Base-by-base conservation (phyloP, 1,140 invertebrate species). In the Battus philenor region DNA sequence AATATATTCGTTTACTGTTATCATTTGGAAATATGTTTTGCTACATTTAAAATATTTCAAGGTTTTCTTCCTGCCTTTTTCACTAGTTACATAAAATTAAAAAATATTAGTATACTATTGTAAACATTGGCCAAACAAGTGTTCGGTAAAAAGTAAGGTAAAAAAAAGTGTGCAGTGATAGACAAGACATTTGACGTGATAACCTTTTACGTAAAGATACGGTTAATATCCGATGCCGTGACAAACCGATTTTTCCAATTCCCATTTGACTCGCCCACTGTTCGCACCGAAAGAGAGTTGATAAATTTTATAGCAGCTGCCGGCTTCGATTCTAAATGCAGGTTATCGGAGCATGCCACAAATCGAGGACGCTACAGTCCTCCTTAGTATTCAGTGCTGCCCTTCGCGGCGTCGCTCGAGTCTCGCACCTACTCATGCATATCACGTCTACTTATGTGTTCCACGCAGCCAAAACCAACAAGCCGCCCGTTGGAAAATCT, bases 391-490 rank as follows among this genome's bases (percentile, higher is more conserved):
- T 81, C 77, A 68, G 66, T 68, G 49, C 48, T 47, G 59, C 44
- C 50, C 50, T 50, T 59, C 59, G 57, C 47, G 55, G 59, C 51
- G 76, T 74, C 69, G 71, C 73, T 68, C 50, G 54, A 75, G 67
- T 69, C 59, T 70, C 71, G 50, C 65, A 62, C 61, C 66, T 56
- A 50, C 54, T 60, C 55, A 79, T 63, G 67, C 79, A 66, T 64
- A 68, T 79, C 79, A 83, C 79, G 79, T 83, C 68, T 74, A 75
- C 78, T 71, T 75, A 80, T 83, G 73, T 82, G 79, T 83, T 77
- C 75, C 79, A 77, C 76, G 76, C 76, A 77, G 76, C 76, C 79
- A 83, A 83, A 83, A 83, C 75, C 76, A 83, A 83, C 75, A 75
- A 61, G 64, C 61, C 64, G 50, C 50, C 33, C 59, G 53, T 50